Evolutionary conservation across 37 sponge, comb jelly and placozoan genomes (phyloP), one percentile per base, ranked within the genome.

Genomic region (Tethya wilhelma): DNA sequence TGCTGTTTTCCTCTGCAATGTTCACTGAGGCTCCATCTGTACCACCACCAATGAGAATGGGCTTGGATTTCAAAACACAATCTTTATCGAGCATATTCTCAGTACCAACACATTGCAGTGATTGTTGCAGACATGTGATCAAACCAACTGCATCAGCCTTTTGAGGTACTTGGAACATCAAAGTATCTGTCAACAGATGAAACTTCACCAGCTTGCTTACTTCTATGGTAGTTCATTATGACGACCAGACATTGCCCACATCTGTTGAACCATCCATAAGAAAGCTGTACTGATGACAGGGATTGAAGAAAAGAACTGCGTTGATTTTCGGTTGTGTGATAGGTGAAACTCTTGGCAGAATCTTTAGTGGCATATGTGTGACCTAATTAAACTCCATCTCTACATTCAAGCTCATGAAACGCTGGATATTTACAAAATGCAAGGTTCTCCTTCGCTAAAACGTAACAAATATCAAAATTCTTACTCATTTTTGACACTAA

Each of bases 11-110:
- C 29, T 74, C 74, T 11, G 42, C 79, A 77, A 86, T 31, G 56
- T 86, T 86, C 17, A 79, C 79, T 40, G 71, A 78, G 19, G 79
- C 86, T n/a, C 73, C 74, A 73, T 86, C 87, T 67, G 87, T 86
- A 30, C 87, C 87, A 71, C 87, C 65, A 31, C 79, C 87, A 57
- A 71, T 68, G 29, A 80, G 67, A 26, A 87, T 67, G 31, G 74
- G 74, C 43, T 26, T 46, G 22, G 33, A 70, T 63, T 34, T 29
- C 17, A 73, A 41, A 23, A 85, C 75, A 1, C 46, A 59, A 28
- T 23, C 44, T 76, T 67, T 46, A 36, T 84, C 77, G 23, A 53
- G 49, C 23, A 84, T 26, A 53, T 84, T 44, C 22, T 74, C 75
- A 38, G 77, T 59, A 26, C 71, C 72, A 25, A 85, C 53, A 28